phyloP scores from a whole-genome alignment of 2,797 vertebrate genomes.

The Muscicapa comitata region DNA sequence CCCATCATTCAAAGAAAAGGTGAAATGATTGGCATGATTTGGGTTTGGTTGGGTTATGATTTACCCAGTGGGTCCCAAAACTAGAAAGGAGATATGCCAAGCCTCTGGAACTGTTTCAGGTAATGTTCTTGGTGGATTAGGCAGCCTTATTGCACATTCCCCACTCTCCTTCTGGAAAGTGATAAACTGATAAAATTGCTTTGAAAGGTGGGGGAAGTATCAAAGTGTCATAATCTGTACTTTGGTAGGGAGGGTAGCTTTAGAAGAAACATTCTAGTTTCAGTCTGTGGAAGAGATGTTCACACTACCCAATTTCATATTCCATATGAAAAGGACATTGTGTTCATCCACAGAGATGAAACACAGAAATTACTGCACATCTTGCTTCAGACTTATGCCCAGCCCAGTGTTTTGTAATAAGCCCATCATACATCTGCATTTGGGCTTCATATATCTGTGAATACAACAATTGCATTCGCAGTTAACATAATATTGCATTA shows the following conservation, averaged over 20 bases:
- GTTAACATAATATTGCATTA: conserved; percentile 23
- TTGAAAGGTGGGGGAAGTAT: fast-evolving
- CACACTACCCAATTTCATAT: neutral
- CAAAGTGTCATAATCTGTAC: neutral
- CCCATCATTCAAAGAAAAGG: neutral
- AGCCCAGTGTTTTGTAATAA: neutral
- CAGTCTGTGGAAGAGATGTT: neutral
- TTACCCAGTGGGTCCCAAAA: neutral
- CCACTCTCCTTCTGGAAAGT: neutral
- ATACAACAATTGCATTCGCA: conserved; percentile 7
- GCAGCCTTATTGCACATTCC: neutral
- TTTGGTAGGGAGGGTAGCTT: neutral
- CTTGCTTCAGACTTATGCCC: neutral
- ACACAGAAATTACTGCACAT: neutral
- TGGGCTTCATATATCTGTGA: neutral
- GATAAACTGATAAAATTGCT: neutral
- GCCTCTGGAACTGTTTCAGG: neutral
- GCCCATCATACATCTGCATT: neutral
- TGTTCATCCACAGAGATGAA: neutral
- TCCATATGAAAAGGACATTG: neutral
- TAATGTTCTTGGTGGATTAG: neutral
- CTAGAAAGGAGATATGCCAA: neutral
- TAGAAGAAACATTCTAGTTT: neutral
- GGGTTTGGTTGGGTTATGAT: neutral
- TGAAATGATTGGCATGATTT: no score